Conservation (phyloP, 2,888 invertebrate genomes). For the Alsophila aescularia region DNA sequence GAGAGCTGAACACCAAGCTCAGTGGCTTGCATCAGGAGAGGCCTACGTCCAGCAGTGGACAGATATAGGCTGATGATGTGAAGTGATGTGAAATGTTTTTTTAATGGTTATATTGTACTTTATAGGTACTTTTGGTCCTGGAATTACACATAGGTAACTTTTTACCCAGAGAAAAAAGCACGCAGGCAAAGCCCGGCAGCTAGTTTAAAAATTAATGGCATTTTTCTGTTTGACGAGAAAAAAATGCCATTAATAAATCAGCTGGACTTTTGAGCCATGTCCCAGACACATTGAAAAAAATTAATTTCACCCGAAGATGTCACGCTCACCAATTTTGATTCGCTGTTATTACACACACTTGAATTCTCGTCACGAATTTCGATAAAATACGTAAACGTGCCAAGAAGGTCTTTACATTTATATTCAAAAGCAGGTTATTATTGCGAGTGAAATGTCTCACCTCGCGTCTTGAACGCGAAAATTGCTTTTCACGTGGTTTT, state of each 20-base stretch:
- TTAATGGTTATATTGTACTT: too few species aligned
- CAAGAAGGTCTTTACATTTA: constrained; percentile 21
- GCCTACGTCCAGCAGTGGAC: too few species aligned
- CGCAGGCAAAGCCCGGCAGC: too few species aligned
- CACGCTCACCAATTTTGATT: constrained; percentile 18
- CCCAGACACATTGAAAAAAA: constrained; percentile 4
- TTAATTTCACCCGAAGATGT: constrained; percentile 15
- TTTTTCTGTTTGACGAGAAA: too few species aligned
- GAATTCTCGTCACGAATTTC: constrained; percentile 32
- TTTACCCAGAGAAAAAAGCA: too few species aligned
- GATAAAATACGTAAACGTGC: constrained; percentile 35
- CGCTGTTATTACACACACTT: constrained; percentile 34
- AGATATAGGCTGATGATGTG: too few species aligned
- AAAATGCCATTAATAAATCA: background rate
- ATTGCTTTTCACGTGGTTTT: constrained; percentile 14
- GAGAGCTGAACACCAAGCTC: too few species aligned
- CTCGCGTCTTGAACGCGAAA: constrained; percentile 20
- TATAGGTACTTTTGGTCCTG: too few species aligned
- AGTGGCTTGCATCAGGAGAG: too few species aligned
- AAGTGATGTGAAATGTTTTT: too few species aligned
- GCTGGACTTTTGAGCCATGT: background rate
- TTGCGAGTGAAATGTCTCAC: constrained; percentile 30
- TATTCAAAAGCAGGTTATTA: constrained; percentile 34
- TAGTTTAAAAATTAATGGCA: too few species aligned
- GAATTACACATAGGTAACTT: too few species aligned